Percentiles rank a stretch among this genome's conserved stretches.
Conservation (phyloP, 2,888 invertebrate species). For the Rhagophthalmus giganteus region DNA sequence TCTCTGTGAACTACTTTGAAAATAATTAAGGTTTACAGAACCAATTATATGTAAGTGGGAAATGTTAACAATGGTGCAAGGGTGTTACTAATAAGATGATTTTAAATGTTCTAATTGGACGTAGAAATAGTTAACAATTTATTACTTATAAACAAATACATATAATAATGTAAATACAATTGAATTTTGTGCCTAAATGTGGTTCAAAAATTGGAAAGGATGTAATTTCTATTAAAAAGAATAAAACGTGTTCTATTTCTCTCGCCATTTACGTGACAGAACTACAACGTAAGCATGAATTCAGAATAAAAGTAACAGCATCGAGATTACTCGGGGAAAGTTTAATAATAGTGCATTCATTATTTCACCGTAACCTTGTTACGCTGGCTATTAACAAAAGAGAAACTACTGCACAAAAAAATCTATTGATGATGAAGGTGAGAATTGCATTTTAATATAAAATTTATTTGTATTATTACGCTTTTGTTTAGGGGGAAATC, state of each 20-base stretch:
- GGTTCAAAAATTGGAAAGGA: constrained; percentile 23
- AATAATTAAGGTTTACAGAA: too few species aligned
- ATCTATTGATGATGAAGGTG: constrained; percentile 25
- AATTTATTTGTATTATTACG: constrained; percentile 17
- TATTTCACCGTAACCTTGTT: constrained; percentile 52
- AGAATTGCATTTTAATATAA: constrained; percentile 24
- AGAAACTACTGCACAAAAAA: constrained; percentile 41
- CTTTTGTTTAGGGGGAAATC: too few species aligned
- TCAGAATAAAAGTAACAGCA: constrained; percentile 28
- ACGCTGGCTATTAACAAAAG: constrained; percentile 50
- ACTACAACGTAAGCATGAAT: constrained; percentile 27
- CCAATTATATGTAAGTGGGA: too few species aligned
- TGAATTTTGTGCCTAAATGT: too few species aligned
- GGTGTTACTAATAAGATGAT: too few species aligned
- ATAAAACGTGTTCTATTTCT: constrained; percentile 17
- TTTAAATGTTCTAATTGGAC: too few species aligned
- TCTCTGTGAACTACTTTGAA: too few species aligned
- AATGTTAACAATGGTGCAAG: too few species aligned
- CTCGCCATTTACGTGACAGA: constrained; percentile 32
- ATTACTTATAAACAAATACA: too few species aligned
- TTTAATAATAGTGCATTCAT: constrained; percentile 52
- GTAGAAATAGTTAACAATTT: too few species aligned
- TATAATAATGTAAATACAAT: too few species aligned
- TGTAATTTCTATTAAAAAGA: constrained; percentile 27
- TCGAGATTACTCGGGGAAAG: constrained; percentile 49